phyloP scores from a whole-genome alignment of 2,888 invertebrate genomes.

The Plagiodera versicolora region DNA sequence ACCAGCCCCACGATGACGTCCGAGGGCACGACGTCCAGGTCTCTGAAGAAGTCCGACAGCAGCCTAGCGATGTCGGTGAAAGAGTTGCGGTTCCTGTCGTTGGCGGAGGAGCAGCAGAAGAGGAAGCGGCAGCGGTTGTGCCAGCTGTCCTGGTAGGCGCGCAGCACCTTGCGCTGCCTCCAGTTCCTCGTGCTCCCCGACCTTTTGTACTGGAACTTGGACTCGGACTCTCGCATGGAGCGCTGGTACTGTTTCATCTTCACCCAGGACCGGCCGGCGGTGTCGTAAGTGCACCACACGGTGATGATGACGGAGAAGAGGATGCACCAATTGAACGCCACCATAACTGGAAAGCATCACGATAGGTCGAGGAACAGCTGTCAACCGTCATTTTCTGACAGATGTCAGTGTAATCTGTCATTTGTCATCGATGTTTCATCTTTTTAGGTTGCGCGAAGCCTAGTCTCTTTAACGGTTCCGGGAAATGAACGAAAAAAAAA shows the following conservation, averaged over 20 bases:
- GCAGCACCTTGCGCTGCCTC: conserved; percentile 83
- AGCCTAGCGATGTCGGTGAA: conserved; percentile 83
- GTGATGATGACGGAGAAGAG: conserved; percentile 72
- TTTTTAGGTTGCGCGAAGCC: too few species aligned
- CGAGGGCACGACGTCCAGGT: conserved; percentile 84
- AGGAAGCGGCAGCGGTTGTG: conserved; percentile 78
- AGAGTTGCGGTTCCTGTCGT: conserved; percentile 78
- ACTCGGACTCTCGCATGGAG: conserved; percentile 75
- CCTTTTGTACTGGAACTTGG: conserved; percentile 73
- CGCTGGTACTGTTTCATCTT: conserved; percentile 87
- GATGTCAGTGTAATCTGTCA: too few species aligned
- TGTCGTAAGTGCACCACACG: conserved; percentile 85
- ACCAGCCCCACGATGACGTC: conserved; percentile 85
- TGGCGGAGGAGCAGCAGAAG: conserved; percentile 80
- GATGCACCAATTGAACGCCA: conserved; percentile 77
- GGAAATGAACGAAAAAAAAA: too few species aligned
- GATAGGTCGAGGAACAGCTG: too few species aligned
- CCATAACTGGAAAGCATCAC: conserved; percentile 57
- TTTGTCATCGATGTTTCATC: too few species aligned
- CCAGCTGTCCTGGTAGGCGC: conserved; percentile 88
- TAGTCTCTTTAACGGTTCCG: too few species aligned
- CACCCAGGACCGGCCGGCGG: conserved; percentile 87
- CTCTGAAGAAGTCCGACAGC: conserved; percentile 84
- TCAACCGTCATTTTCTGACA: too few species aligned
- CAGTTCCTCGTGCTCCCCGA: conserved; percentile 81